Conservation (phyloP, 2,113 vertebrate species). For the Vimba vimba region DNA sequence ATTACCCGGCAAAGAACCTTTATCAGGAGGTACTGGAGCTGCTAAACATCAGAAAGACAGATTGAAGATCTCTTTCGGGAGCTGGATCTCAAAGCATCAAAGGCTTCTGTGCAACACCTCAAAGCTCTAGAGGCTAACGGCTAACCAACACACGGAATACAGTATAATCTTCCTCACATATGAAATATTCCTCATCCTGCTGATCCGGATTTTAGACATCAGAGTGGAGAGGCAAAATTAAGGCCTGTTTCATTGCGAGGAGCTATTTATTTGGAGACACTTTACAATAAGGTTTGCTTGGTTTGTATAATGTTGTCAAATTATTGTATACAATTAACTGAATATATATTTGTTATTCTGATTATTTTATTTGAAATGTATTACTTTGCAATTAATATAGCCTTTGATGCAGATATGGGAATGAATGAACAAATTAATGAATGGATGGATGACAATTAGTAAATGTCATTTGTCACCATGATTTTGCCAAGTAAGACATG, state of each 20-base stretch:
- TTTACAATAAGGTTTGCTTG: too few species aligned
- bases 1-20: constrained; percentile 51
- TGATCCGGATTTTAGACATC: constrained; percentile 23
- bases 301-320: too few species aligned
- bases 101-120: constrained; percentile 41
- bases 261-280: neutral
- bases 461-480: too few species aligned
- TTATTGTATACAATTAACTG: too few species aligned
- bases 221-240: neutral
- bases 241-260: neutral
- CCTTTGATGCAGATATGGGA: too few species aligned
- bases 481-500: too few species aligned
- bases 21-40: constrained; percentile 47
- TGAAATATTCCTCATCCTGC: constrained; percentile 12
- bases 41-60: constrained; percentile 52
- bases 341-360: too few species aligned
- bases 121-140: constrained; percentile 41
- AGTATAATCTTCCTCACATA: constrained; percentile 8
- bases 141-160: constrained; percentile 41
- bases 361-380: too few species aligned
- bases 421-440: too few species aligned
- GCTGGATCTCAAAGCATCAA: constrained; percentile 45
- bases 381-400: too few species aligned
- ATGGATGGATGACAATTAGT: too few species aligned
- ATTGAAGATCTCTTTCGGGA: constrained; percentile 52